Evolutionary conservation across 2,797 vertebrate genomes (phyloP), one percentile per base, ranked within the genome.

Genomic region (Echiichthys vipera): DNA sequence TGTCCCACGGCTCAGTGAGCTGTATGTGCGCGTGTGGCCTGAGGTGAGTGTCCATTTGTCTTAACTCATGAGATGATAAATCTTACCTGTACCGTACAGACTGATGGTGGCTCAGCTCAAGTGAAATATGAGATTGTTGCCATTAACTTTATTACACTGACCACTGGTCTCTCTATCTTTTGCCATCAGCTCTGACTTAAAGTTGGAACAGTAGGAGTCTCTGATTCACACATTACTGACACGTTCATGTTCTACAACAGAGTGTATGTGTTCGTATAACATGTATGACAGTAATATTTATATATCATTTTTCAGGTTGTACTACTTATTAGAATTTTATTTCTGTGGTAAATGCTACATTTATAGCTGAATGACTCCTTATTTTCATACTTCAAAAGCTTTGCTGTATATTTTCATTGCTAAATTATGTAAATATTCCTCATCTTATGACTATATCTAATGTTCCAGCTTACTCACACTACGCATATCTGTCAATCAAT

Each of bases 21-120:
- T 22, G 65, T 74, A 34, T 46, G 61, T 66, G 74, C 4, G 45
- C 14, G 54, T 71, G 77, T 81, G 78, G 57, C 56, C 71, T 24
- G 65, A 84, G 72, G 40, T 69, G 70, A 84, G 72, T 17, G 12
- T 76, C 77, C 71, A 81, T 84, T 83, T 80, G 74, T 91, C 84
- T 84, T 45, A 66, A 65, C 57, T 53, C 69, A n/a, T 0, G 45
- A 80, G 55, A 78, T 62, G 20, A 85, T 83, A 71, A 70, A 86
- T 85, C 75, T 85, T 57, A 74, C 64, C 74, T 85, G 77, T 17
- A 3, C 42, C 0, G 55, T 30, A 15, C 73, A 58, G 65, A 77
- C 47, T 77, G 65, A 77, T 27, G 65, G 74, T 77, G 78, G 62
- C 59, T 54, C 71, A 74, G n/a, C 29, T 64, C 45, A 25, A 57